These are phyloP conservation scores for Coptotermes formosanus DNA, from an alignment of 1,140 invertebrate species.

Conservation along the genomic window DNA sequence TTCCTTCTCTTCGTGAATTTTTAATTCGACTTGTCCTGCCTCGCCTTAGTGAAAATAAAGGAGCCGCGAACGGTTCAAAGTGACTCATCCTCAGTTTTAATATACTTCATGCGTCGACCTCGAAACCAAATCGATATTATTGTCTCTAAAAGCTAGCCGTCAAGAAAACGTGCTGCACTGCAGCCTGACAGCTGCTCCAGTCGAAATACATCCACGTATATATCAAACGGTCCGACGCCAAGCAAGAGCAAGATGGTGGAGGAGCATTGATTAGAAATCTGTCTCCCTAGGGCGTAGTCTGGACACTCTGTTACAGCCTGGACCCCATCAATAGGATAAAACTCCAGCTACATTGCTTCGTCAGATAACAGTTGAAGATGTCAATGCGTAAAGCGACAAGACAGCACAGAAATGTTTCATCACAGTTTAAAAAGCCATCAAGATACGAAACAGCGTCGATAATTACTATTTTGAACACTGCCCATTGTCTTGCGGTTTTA, in stretches of 20 bases:
- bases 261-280: neutral
- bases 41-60: too few species aligned
- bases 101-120: neutral
- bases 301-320: too few species aligned
- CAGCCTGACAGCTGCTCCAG: neutral
- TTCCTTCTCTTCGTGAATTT: neutral
- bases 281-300: neutral
- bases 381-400: too few species aligned
- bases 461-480: too few species aligned
- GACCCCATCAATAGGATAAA: too few species aligned
- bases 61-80: too few species aligned
- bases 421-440: too few species aligned
- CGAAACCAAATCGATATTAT: neutral
- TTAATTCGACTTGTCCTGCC: neutral
- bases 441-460: too few species aligned
- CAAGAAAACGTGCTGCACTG: neutral
- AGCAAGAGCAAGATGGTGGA: neutral
- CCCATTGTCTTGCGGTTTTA: too few species aligned
- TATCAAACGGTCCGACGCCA: neutral
- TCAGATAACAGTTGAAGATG: too few species aligned
- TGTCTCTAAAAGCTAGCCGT: neutral
- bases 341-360: too few species aligned
- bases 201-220: neutral
- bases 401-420: too few species aligned
- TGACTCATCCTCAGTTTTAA: slow-evolving; percentile 6